phyloP scores from a whole-genome alignment of 1,140 invertebrate species.

The Drosophila rufa region DNA sequence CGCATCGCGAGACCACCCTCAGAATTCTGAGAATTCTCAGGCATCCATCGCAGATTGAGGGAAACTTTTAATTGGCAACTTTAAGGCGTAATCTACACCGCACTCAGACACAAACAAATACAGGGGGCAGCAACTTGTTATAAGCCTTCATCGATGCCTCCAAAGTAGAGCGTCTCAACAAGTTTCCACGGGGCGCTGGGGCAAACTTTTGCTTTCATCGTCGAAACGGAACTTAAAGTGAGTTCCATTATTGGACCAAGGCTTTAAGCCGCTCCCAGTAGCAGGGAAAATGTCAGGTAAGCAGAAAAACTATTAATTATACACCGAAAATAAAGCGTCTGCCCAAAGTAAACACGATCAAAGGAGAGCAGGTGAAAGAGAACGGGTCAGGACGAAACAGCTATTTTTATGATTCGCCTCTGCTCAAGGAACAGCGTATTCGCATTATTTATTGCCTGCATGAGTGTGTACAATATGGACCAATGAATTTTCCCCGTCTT shows the following conservation, averaged over 20 bases:
- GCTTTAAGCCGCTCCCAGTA: constrained; percentile 34
- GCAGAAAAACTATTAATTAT: constrained; percentile 78
- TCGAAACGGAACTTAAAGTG: constrained; percentile 64
- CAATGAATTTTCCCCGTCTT: constrained; percentile 1
- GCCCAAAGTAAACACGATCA: constrained; percentile 19
- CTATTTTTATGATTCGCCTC: constrained; percentile 69
- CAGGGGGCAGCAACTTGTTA: constrained; percentile 36
- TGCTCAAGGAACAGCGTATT: constrained; percentile 31
- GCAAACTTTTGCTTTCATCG: constrained; percentile 76
- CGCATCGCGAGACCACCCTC: background rate
- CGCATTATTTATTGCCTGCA: constrained; percentile 68
- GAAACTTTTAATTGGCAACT: constrained; percentile 81
- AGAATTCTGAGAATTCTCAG: background rate
- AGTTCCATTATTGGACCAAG: constrained; percentile 60
- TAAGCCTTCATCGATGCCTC: constrained; percentile 74
- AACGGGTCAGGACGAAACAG: constrained; percentile 30
- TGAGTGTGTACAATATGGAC: constrained; percentile 50
- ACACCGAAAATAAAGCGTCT: constrained; percentile 64
- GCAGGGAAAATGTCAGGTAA: constrained; percentile 57
- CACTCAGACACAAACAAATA: constrained; percentile 33
- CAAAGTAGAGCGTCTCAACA: constrained; percentile 62
- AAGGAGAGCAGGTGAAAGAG: background rate
- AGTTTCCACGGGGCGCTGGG: constrained; percentile 48
- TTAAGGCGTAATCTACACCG: constrained; percentile 72
- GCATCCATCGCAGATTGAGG: constrained; percentile 33